These are phyloP conservation scores for Callipepla californica DNA, from an alignment of 2,113 vertebrate genomes.

Conservation along the genomic window DNA sequence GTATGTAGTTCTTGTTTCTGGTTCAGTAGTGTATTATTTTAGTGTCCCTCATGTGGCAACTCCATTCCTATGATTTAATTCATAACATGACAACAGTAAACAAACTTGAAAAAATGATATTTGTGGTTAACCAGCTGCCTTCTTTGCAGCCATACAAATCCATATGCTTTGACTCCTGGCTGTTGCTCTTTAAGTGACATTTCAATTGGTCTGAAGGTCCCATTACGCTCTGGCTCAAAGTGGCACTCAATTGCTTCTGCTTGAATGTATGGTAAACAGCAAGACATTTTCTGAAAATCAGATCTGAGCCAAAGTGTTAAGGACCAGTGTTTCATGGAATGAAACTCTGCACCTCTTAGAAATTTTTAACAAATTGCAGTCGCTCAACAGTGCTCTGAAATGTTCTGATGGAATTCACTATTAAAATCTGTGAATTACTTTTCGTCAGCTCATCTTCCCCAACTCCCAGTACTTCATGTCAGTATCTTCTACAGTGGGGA, in stretches of 20 bases:
- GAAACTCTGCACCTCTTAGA: not conserved
- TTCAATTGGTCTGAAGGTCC: not conserved
- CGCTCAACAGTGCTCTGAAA: not conserved
- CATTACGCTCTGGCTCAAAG: not conserved
- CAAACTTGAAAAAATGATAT: not conserved
- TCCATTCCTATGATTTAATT: constrained; percentile 9
- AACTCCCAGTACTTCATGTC: not conserved
- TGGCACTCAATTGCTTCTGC: not conserved
- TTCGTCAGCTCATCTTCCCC: not conserved
- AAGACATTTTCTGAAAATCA: not conserved
- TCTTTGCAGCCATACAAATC: constrained; percentile 29
- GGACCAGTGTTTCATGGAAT: not conserved
- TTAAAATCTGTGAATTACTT: not conserved
- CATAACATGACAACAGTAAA: not conserved
- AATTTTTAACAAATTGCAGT: not conserved
- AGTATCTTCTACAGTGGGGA: not conserved
- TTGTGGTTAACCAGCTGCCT: constrained; percentile 21
- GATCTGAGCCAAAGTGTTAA: not conserved
- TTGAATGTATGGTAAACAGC: not conserved
- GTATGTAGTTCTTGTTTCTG: not conserved
- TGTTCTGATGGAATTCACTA: not conserved
- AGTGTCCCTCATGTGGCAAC: not conserved
- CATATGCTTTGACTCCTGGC: not conserved
- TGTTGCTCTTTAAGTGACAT: not conserved
- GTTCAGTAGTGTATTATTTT: not conserved